phyloP scores from a whole-genome alignment of 2,113 vertebrate genomes.

The Crocuta crocuta region DNA sequence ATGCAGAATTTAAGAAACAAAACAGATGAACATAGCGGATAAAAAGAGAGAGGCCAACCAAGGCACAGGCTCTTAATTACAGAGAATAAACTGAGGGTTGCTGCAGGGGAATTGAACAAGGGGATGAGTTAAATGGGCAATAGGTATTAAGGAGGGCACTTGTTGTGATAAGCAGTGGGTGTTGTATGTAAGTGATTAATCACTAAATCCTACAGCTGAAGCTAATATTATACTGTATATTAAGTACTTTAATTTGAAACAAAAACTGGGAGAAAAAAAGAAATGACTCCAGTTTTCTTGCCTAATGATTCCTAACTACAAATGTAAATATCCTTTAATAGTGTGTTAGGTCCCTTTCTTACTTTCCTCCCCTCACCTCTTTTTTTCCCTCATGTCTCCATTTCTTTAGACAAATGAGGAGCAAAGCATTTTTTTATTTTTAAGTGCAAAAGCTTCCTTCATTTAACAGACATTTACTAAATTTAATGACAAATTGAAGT shows the following conservation, averaged over 20 bases:
- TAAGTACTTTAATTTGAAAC: background rate
- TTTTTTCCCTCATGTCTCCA: background rate
- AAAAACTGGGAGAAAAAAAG: background rate
- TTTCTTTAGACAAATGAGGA: background rate
- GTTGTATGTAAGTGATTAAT: background rate
- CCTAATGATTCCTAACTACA: background rate
- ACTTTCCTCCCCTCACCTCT: background rate
- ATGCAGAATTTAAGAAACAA: background rate
- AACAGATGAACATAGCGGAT: background rate
- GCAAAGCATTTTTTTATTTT: background rate
- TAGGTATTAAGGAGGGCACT: background rate
- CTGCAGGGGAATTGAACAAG: background rate
- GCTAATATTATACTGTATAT: background rate
- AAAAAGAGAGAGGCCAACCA: background rate
- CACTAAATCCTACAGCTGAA: background rate
- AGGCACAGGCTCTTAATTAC: background rate
- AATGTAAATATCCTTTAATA: background rate
- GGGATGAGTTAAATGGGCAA: background rate
- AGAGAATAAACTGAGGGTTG: background rate
- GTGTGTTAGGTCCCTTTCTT: background rate
- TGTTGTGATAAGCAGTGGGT: background rate
- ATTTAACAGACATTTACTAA: constrained; percentile 3
- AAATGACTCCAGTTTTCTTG: background rate
- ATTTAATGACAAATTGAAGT: background rate
- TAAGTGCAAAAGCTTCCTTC: background rate